These are phyloP conservation scores for Apoda limacodes DNA, from an alignment of 2,888 invertebrate species.

Conservation along the genomic window DNA sequence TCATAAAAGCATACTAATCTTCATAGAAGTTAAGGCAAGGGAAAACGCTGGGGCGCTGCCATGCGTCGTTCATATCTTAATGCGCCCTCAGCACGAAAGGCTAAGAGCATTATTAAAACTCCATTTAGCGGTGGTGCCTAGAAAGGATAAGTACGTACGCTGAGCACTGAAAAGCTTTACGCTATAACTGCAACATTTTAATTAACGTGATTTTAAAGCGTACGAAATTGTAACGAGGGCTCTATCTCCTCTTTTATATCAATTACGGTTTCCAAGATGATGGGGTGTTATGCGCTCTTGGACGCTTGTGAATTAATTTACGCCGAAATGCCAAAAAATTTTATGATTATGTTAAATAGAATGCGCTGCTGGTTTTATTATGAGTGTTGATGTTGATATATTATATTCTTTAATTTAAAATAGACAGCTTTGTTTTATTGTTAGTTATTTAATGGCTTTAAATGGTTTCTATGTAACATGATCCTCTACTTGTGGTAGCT, in stretches of 20 bases:
- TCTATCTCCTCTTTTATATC: constrained; percentile 32
- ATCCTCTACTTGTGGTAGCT: no score
- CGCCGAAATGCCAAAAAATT: no score
- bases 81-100: constrained; percentile 24
- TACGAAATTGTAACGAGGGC: constrained; percentile 35
- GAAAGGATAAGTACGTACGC: no score
- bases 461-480: no score
- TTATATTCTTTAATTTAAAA: no score
- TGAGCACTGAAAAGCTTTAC: constrained; percentile 31
- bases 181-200: constrained; percentile 47
- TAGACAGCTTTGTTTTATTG: no score
- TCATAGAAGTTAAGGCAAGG: constrained; percentile 13
- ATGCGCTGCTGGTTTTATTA: no score
- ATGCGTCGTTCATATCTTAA: constrained; percentile 28
- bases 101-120: constrained; percentile 36
- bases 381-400: no score
- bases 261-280: constrained; percentile 31
- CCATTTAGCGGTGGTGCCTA: constrained; percentile 26
- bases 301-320: no score
- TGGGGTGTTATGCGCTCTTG: neutral
- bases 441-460: no score
- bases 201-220: constrained; percentile 43
- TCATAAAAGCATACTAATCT: constrained; percentile 12
- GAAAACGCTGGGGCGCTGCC: no score
- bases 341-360: no score